These are phyloP conservation scores for Oreonectes daqikongensis DNA, from an alignment of 2,797 vertebrate species.

Conservation along the genomic window DNA sequence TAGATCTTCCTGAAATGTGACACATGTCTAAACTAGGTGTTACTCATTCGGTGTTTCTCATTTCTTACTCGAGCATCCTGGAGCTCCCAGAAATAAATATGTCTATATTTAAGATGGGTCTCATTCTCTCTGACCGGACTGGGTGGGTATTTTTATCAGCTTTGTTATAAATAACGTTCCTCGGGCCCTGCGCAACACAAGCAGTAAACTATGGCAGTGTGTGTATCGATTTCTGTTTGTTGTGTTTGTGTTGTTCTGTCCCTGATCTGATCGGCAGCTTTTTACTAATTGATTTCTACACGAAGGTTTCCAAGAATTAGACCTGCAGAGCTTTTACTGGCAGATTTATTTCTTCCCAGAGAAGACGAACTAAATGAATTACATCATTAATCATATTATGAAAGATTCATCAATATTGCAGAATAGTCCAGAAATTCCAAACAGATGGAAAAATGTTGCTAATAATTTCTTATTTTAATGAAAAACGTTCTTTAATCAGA, in stretches of 20 bases:
- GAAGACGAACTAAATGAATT: neutral
- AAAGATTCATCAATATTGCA: neutral
- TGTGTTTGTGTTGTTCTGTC: slow-evolving; percentile 7
- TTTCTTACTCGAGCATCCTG: slow-evolving; percentile 58
- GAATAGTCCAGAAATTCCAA: neutral
- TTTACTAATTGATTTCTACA: slow-evolving; percentile 49
- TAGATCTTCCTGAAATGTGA: neutral
- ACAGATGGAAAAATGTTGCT: neutral
- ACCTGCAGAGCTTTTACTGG: slow-evolving; percentile 26
- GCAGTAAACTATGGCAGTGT: no score
- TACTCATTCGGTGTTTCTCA: slow-evolving; percentile 18
- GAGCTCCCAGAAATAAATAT: slow-evolving; percentile 69
- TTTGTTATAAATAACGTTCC: slow-evolving; percentile 48
- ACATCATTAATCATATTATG: neutral
- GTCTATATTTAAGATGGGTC: slow-evolving; percentile 71
- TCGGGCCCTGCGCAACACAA: no score
- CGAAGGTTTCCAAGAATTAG: slow-evolving; percentile 45
- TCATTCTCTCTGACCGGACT: slow-evolving; percentile 60
- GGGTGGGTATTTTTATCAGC: slow-evolving; percentile 72
- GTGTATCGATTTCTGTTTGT: slow-evolving; percentile 53
- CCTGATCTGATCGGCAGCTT: slow-evolving; percentile 36
- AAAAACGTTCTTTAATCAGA: neutral
- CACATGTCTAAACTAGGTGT: slow-evolving; percentile 9
- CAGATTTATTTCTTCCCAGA: slow-evolving; percentile 15
- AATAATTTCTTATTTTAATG: neutral